A percentile compares a stretch with the other conserved stretches of the same genome.
These are phyloP conservation scores for Saccostrea echinata DNA, from an alignment of 1,140 invertebrate genomes.

Conservation along the genomic window DNA sequence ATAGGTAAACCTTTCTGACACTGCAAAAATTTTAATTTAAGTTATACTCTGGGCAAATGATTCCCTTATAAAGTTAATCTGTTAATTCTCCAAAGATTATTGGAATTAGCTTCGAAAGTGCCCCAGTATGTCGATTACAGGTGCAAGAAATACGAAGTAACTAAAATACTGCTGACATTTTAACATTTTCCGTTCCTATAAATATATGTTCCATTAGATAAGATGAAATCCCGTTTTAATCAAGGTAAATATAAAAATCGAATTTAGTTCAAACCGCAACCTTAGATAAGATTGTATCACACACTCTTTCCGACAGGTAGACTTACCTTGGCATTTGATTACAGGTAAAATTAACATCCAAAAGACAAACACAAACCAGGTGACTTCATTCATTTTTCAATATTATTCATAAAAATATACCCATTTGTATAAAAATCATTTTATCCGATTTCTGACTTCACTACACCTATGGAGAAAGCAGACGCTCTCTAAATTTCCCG, in stretches of 20 bases:
- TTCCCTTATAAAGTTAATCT: background rate
- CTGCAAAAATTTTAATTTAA: background rate
- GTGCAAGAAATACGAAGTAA: background rate
- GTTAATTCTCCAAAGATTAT: background rate
- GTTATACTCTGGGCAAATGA: background rate
- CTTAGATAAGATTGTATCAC: slow-evolving; percentile 26
- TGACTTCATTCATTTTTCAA: background rate
- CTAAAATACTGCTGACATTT: background rate
- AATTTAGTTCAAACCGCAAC: slow-evolving; percentile 32
- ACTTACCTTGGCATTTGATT: slow-evolving; percentile 32
- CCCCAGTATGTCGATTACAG: background rate
- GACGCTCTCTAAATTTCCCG: slow-evolving; percentile 35
- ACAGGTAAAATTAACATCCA: slow-evolving; percentile 25
- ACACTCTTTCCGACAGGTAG: background rate
- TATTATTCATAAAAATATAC: background rate
- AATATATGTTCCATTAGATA: background rate
- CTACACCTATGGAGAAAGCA: slow-evolving; percentile 14
- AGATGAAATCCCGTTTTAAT: slow-evolving; percentile 1
- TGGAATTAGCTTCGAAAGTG: background rate
- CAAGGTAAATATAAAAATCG: slow-evolving; percentile 30
- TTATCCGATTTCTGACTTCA: background rate
- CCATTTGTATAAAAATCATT: slow-evolving; percentile 20
- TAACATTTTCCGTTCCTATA: background rate
- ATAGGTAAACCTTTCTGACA: background rate
- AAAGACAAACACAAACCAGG: slow-evolving; percentile 9